These are phyloP conservation scores for Cyphomyrus discorhynchus DNA, from an alignment of 2,113 vertebrate genomes.

Conservation along the genomic window DNA sequence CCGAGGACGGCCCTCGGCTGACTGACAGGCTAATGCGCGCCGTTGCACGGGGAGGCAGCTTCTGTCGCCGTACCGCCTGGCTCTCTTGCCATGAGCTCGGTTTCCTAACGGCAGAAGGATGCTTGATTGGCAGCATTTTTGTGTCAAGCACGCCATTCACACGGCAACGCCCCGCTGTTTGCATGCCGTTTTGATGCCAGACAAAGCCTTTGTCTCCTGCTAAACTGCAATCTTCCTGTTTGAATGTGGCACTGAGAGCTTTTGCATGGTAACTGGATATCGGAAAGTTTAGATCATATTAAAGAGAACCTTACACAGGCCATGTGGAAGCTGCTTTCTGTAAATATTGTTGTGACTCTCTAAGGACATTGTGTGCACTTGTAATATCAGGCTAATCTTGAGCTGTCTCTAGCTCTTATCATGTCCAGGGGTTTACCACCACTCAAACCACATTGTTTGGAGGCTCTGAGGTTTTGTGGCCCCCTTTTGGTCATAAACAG, in stretches of 20 bases:
- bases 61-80: not conserved
- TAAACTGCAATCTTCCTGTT: not conserved
- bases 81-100: not conserved
- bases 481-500: not conserved
- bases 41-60: not conserved
- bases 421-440: not conserved
- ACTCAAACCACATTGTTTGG: not conserved
- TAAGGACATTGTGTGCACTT: not conserved
- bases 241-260: not conserved
- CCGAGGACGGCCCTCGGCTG: too few relatives aligned
- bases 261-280: not conserved
- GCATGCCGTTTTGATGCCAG: not conserved
- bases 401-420: not conserved
- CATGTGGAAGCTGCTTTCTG: not conserved
- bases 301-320: not conserved
- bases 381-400: not conserved
- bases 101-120: not conserved
- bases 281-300: not conserved
- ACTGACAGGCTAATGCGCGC: not conserved
- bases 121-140: not conserved
- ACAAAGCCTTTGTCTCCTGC: constrained; percentile 2
- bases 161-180: not conserved
- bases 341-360: not conserved
- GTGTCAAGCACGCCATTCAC: not conserved
- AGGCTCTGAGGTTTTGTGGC: not conserved